phyloP scores from a whole-genome alignment of 2,888 invertebrate species.

The Herminia tarsipennalis region DNA sequence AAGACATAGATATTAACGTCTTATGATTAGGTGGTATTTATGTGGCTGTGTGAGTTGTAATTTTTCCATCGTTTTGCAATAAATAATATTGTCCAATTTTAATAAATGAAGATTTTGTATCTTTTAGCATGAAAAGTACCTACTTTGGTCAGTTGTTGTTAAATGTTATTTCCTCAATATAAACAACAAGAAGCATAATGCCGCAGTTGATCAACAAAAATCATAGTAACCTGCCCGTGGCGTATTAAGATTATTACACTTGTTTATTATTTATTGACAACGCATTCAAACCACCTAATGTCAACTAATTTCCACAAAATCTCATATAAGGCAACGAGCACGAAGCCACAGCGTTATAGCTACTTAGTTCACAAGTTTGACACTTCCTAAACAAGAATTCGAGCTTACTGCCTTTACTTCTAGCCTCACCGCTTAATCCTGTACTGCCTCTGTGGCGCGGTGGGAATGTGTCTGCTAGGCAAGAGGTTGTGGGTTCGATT shows the following conservation, averaged over 20 bases:
- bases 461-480: too few relatives aligned
- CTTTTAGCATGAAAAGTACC: too few relatives aligned
- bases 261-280: not conserved
- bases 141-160: too few relatives aligned
- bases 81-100: too few relatives aligned
- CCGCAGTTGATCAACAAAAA: not conserved
- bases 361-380: slow-evolving; percentile 8
- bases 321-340: slow-evolving; percentile 1
- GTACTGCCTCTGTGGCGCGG: too few relatives aligned
- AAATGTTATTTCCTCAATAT: too few relatives aligned
- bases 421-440: not conserved
- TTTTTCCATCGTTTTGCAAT: too few relatives aligned
- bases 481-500: too few relatives aligned
- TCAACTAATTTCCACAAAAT: slow-evolving; percentile 1
- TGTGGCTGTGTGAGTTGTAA: too few relatives aligned
- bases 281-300: not conserved
- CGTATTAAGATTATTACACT: not conserved
- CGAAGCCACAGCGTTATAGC: not conserved
- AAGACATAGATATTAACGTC: too few relatives aligned
- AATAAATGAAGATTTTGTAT: too few relatives aligned
- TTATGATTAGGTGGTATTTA: too few relatives aligned
- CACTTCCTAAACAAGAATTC: not conserved
- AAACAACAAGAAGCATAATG: not conserved
- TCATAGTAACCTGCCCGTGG: not conserved
- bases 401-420: not conserved